Evolutionary conservation across 2,113 vertebrate genomes (phyloP), one percentile per base, ranked within the genome.

Genomic region (Seriola aureovittata): DNA sequence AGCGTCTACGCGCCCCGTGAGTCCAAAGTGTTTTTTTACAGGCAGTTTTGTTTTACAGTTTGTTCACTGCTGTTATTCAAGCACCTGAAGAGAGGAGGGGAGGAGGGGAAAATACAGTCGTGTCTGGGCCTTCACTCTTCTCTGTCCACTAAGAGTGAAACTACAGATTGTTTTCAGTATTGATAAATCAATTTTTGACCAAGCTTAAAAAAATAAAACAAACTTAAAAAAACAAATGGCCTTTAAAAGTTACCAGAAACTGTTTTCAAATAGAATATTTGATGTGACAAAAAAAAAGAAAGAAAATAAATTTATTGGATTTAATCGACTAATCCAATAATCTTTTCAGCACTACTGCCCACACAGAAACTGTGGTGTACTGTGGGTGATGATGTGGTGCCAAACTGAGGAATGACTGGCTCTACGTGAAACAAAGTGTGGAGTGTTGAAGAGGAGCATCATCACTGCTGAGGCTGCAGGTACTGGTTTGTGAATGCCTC

Each of bases 401-500:
- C 65, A 1, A 59, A 36, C n/a, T 48, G 63, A 76, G 46, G 76
- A 79, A 73, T 69, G 54, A 67, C 34, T 32, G 67, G 59, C 66
- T 90, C 84, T 10, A 67, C 17, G 9, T 78, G 82, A 84, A 67
- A 67, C 78, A 44, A 68, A 58, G 75, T n/a, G 40, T n/a, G 60
- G 66, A 50, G 54, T 4, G 17, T 16, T 17, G 71, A 76, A 73
- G 48, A 60, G 11, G 55, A 38, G 34, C 44, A 8, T 14, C 59
- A 66, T 94, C 90, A 95, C 60, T 93, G 90, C 67, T 90, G 88
- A 73, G 94, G 96, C 72, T 93, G 95, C 75, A 99, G 96, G 89
- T 99, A 99, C 81, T 96, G 95, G 67, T 94, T 95, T 19, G 96
- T 96, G 93, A 99, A 99, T 71, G 75, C 90, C 91, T 98, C 97